phyloP scores from a whole-genome alignment of 2,888 invertebrate species.

The Limnephilus lunatus region DNA sequence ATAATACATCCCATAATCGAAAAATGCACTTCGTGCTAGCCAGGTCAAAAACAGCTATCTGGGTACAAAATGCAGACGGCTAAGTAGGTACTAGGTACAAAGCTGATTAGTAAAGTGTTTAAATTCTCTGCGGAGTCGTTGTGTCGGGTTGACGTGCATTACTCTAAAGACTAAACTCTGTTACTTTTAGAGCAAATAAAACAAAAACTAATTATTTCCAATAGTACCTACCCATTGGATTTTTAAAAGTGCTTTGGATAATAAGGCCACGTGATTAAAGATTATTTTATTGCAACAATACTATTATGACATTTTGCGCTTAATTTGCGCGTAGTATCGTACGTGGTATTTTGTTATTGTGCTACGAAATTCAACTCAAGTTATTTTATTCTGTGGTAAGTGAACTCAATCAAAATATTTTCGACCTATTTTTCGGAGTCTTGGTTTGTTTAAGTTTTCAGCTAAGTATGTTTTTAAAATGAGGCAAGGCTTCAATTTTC shows the following conservation, averaged over 20 bases:
- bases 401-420: neutral
- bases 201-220: too few species aligned
- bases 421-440: neutral
- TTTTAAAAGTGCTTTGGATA: too few species aligned
- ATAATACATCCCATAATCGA: neutral
- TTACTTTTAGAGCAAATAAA: too few species aligned
- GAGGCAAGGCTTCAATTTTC: too few species aligned
- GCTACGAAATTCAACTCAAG: neutral
- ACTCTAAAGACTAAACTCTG: neutral
- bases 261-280: neutral
- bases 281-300: neutral
- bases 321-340: neutral
- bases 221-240: too few species aligned
- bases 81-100: neutral
- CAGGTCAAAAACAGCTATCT: conserved; percentile 28
- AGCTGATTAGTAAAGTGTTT: conserved; percentile 32
- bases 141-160: neutral
- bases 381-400: neutral
- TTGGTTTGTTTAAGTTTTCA: too few species aligned
- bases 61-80: conserved; percentile 23
- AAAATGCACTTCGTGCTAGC: neutral
- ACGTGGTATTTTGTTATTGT: neutral
- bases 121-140: neutral
- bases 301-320: neutral
- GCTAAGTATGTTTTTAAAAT: too few species aligned